Evolutionary conservation across 1,140 invertebrate genomes (phyloP).

Genomic region (Bombus polaris): DNA sequence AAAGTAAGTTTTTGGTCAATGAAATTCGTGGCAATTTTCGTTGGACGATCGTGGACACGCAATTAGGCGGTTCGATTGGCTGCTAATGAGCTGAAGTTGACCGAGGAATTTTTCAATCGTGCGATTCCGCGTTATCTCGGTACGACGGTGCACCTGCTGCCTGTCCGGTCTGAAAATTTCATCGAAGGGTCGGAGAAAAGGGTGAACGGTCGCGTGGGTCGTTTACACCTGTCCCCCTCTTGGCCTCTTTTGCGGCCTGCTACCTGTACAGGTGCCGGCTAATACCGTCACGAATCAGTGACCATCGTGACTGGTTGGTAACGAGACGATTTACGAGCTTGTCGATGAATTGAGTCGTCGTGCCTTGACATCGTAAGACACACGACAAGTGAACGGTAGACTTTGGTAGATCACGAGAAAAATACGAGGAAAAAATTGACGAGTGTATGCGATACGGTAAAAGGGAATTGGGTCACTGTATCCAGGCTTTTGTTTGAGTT

Average conservation of each 20-base stretch:
- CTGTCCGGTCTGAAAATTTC: constrained; percentile 49
- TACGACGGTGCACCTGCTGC: constrained; percentile 26
- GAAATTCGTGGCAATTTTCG: background rate
- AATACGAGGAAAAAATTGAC: too few relatives aligned
- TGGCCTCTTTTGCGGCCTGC: background rate
- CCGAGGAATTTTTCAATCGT: background rate
- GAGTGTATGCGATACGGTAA: too few relatives aligned
- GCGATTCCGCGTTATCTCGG: constrained; percentile 36
- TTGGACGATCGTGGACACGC: background rate
- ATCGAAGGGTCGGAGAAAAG: constrained; percentile 38
- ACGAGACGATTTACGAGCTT: constrained; percentile 28
- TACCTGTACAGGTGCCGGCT: constrained; percentile 39
- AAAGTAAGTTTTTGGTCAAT: too few relatives aligned
- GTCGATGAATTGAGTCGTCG: background rate
- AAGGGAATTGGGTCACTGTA: constrained; percentile 1
- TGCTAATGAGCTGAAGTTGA: background rate
- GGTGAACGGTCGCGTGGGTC: constrained; percentile 70
- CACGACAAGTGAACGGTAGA: background rate
- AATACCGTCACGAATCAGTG: constrained; percentile 41
- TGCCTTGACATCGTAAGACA: background rate
- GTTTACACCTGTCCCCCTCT: constrained; percentile 49
- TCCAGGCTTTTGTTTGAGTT: background rate
- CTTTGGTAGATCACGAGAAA: background rate
- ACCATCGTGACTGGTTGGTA: constrained; percentile 2
- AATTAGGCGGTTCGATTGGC: background rate